Percentiles rank a stretch among this genome's conserved stretches.
These are phyloP conservation scores for Coregonus suidteri DNA, from an alignment of 2,797 vertebrate species.

Conservation along the genomic window DNA sequence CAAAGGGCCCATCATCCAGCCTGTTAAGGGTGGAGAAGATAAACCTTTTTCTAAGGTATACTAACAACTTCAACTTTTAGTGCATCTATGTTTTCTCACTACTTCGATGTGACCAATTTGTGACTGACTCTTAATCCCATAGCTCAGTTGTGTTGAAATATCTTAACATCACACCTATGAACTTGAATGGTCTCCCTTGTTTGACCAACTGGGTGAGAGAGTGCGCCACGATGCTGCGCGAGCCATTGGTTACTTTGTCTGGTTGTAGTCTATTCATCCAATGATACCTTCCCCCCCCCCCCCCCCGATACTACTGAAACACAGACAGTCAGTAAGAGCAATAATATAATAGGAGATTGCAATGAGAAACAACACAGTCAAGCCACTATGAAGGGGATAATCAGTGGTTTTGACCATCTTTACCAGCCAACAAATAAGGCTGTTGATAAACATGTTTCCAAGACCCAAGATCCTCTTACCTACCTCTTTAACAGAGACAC, in stretches of 20 bases:
- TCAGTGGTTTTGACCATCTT: not conserved
- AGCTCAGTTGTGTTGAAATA: not conserved
- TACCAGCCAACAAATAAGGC: not conserved
- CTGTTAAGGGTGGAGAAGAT: not conserved
- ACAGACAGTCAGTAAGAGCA: slow-evolving; percentile 2
- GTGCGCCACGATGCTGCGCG: slow-evolving; percentile 92
- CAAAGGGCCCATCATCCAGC: not conserved
- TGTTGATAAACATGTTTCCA: not conserved
- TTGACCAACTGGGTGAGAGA: slow-evolving; percentile 90
- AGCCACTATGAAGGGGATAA: not conserved
- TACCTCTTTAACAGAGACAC: slow-evolving; percentile 90
- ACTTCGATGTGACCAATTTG: no score
- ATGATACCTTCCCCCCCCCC: slow-evolving; percentile 88
- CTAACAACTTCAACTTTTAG: no score
- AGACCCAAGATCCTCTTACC: not conserved
- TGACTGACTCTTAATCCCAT: not conserved
- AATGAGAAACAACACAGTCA: not conserved
- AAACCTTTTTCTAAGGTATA: not conserved
- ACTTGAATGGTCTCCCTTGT: slow-evolving; percentile 90
- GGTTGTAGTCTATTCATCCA: slow-evolving; percentile 91
- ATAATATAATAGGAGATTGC: not conserved
- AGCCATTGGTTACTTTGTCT: slow-evolving; percentile 97
- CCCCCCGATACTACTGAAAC: slow-evolving; percentile 88
- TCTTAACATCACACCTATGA: slow-evolving; percentile 84
- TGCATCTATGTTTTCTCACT: no score